phyloP scores from a whole-genome alignment of 1,140 invertebrate genomes.

The Neotoxoptera formosana region DNA sequence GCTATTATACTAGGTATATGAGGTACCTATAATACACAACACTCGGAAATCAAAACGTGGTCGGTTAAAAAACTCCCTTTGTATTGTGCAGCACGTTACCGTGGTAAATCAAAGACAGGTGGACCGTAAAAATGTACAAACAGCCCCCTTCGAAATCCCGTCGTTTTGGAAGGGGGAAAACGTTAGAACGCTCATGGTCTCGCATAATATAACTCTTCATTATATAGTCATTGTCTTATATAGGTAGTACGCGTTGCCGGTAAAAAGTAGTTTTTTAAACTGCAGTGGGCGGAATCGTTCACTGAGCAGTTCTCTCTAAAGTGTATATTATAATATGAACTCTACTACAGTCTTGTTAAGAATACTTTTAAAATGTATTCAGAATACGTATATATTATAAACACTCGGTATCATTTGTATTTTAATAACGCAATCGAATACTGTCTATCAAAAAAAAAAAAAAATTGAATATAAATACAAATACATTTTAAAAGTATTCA shows the following conservation, averaged over 20 bases:
- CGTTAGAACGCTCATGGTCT: conserved; percentile 27
- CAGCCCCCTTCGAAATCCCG: conserved; percentile 46
- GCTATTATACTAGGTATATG: no score
- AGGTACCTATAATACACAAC: background rate
- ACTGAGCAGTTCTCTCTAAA: background rate
- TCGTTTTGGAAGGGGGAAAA: conserved; percentile 5
- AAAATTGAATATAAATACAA: no score
- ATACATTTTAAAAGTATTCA: no score
- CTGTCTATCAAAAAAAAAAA: no score
- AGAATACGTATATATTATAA: no score
- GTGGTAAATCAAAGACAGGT: conserved; percentile 51
- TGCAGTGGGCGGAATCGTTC: conserved; percentile 22
- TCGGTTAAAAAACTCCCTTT: background rate
- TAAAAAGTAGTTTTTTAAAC: background rate
- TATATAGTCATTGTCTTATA: background rate
- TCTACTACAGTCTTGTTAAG: no score
- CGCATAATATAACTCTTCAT: conserved; percentile 42
- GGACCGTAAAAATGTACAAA: conserved; percentile 51
- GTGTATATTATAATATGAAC: background rate
- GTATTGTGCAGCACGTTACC: background rate
- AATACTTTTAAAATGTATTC: no score
- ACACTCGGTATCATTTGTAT: no score
- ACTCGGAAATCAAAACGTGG: background rate
- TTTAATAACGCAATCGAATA: no score
- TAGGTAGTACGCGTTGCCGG: background rate